phyloP scores from a whole-genome alignment of 2,888 invertebrate species.

The Rhagonycha lutea region DNA sequence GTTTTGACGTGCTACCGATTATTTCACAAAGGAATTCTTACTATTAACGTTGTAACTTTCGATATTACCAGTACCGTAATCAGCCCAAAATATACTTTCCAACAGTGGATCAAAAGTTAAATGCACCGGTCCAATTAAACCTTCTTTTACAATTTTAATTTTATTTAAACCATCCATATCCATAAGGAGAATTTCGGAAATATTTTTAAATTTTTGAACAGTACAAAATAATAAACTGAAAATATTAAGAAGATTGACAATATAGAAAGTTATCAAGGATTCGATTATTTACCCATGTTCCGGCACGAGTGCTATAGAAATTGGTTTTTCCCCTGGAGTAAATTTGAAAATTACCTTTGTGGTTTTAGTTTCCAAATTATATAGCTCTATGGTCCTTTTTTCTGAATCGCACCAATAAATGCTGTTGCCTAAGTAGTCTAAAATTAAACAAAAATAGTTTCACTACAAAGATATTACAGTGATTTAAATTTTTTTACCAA shows the following conservation, averaged over 20 bases:
- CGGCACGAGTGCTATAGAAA: constrained; percentile 70
- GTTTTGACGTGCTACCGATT: too few species aligned
- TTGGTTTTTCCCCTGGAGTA: constrained; percentile 63
- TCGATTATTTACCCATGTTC: constrained; percentile 64
- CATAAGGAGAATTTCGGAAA: background rate
- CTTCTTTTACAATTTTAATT: background rate
- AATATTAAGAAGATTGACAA: background rate
- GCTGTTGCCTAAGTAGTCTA: constrained; percentile 73
- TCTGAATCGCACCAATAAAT: constrained; percentile 74
- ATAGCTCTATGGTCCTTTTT: constrained; percentile 65
- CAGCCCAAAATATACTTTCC: background rate
- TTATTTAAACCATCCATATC: background rate
- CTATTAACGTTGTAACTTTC: background rate
- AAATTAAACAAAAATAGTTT: background rate
- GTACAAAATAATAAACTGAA: background rate
- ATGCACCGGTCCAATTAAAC: background rate
- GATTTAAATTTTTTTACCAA: constrained; percentile 52
- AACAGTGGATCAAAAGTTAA: background rate
- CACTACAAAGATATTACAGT: background rate
- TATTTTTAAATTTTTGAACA: background rate
- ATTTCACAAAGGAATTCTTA: background rate
- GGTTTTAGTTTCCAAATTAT: constrained; percentile 64
- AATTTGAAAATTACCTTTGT: constrained; percentile 65
- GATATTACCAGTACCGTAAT: background rate
- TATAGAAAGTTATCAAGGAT: background rate